Evolutionary conservation across 2,113 vertebrate genomes (phyloP).

Genomic region (Mixornis gularis): DNA sequence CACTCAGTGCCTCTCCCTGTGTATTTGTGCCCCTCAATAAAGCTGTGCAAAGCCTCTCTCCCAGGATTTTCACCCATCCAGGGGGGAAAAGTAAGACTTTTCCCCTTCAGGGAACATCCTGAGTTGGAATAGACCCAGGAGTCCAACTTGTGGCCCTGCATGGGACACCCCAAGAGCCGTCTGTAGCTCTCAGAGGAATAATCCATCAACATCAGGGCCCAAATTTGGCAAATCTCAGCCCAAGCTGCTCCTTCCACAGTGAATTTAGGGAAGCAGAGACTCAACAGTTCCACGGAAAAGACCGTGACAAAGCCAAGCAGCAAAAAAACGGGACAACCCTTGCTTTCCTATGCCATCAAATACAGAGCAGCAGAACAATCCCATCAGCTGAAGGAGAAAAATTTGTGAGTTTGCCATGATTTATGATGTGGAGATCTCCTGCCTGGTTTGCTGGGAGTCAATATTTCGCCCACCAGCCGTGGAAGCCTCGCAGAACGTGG

Average conservation of each 20-base stretch:
- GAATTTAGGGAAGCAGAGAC: neutral
- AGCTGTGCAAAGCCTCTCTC: neutral
- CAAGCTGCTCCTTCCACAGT: neutral
- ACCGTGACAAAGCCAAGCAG: neutral
- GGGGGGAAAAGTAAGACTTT: neutral
- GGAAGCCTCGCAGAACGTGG: neutral
- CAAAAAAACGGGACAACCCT: neutral
- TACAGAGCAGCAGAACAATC: neutral
- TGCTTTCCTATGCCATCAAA: neutral
- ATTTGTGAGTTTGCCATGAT: neutral
- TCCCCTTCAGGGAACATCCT: neutral
- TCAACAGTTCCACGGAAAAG: rapidly evolving
- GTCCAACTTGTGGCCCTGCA: neutral
- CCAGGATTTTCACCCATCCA: neutral
- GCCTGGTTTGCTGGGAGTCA: neutral
- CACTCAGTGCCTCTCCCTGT: neutral
- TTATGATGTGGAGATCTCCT: neutral
- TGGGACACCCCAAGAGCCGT: neutral
- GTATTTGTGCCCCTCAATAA: rapidly evolving
- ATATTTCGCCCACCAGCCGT: neutral
- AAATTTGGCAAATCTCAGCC: neutral
- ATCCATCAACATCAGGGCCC: rapidly evolving
- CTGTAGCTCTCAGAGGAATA: neutral
- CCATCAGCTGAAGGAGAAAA: neutral
- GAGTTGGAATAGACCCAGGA: rapidly evolving